Percentiles rank a stretch among this genome's conserved stretches.
These are phyloP conservation scores for Spilogale gracilis DNA, from an alignment of 2,113 vertebrate species.

Conservation along the genomic window DNA sequence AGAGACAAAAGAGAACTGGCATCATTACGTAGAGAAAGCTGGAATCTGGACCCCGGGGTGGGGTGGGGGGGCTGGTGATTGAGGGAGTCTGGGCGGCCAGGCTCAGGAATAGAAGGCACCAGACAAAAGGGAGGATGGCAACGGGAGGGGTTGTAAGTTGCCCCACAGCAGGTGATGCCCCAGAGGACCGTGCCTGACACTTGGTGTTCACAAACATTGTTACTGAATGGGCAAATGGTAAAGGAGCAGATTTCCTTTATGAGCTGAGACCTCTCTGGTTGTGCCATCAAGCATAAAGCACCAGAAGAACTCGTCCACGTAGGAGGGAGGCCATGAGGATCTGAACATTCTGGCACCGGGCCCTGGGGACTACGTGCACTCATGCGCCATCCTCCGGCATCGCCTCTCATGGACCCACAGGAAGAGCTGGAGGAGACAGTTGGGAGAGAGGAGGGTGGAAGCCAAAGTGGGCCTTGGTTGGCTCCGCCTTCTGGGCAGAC, in stretches of 20 bases:
- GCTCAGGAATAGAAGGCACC: not conserved
- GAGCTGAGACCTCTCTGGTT: not conserved
- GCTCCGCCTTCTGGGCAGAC: not conserved
- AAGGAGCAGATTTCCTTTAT: not conserved
- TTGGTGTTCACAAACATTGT: not conserved
- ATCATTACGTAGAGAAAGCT: not conserved
- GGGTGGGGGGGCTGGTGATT: accelerated
- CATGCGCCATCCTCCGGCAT: not conserved
- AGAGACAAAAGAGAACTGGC: not conserved
- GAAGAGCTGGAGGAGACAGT: not conserved
- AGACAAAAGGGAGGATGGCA: not conserved
- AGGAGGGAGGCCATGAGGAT: not conserved
- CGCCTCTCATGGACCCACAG: not conserved
- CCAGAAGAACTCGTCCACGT: not conserved
- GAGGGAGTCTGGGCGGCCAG: not conserved
- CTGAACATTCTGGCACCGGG: not conserved
- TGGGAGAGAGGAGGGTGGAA: not conserved
- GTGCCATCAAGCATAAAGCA: not conserved
- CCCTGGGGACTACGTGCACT: not conserved
- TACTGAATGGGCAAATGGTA: not conserved
- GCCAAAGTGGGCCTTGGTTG: not conserved
- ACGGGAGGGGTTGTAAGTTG: not conserved
- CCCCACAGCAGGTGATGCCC: not conserved
- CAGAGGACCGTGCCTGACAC: not conserved
- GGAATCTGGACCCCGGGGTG: too few species aligned